Percentiles rank a stretch among this genome's conserved stretches.
phyloP scores from a whole-genome alignment of 2,888 invertebrate genomes.

The Augiades crinisus region DNA sequence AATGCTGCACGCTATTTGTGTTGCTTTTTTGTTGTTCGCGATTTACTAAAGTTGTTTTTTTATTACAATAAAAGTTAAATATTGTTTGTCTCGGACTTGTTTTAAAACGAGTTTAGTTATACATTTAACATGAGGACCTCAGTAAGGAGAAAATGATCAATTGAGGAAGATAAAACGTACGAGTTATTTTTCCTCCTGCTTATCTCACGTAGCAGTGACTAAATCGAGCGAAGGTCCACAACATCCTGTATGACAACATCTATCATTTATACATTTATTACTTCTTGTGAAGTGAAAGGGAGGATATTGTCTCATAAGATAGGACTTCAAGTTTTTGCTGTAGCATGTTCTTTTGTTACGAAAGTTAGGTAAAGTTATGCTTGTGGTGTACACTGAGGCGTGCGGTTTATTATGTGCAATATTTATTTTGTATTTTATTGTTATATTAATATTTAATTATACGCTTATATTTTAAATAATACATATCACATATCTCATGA shows the following conservation, averaged over 20 bases:
- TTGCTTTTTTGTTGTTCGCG: too few species aligned
- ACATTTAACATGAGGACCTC: too few species aligned
- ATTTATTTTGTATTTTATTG: too few species aligned
- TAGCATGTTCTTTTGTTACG: background rate
- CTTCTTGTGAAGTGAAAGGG: conserved; percentile 13
- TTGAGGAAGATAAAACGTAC: background rate
- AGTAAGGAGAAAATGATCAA: background rate
- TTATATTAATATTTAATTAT: too few species aligned
- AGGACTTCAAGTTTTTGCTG: background rate
- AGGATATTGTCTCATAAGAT: conserved; percentile 7
- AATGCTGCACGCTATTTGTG: too few species aligned
- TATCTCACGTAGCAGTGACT: background rate
- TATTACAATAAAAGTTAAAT: too few species aligned
- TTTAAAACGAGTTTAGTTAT: too few species aligned
- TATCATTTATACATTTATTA: background rate
- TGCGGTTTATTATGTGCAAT: too few species aligned
- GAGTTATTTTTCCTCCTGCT: background rate
- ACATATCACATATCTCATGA: too few species aligned
- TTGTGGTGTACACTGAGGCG: background rate
- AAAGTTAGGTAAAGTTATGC: background rate
- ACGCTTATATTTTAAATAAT: too few species aligned
- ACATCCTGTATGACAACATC: conserved; percentile 15
- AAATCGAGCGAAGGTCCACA: conserved; percentile 4
- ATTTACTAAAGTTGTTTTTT: too few species aligned
- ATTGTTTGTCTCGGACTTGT: too few species aligned